Base-by-base conservation (phyloP, 2,888 invertebrate genomes). In the Hemaris fuciformis region DNA sequence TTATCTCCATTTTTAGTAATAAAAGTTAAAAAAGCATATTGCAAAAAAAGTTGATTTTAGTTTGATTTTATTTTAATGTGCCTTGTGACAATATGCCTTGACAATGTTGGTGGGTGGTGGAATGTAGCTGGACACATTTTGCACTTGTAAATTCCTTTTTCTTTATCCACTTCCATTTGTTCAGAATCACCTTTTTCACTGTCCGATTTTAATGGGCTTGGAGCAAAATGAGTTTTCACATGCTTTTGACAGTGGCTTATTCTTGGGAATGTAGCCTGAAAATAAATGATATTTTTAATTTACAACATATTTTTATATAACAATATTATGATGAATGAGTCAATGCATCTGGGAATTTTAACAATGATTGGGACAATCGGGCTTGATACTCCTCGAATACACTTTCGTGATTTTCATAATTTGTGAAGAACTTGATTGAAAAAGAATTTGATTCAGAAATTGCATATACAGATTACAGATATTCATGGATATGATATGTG, bases 61-160 rank as follows among this genome's bases (percentile, higher is more conserved):
- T 74, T 66, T 59, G 46, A 59, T 66, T 72, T 73, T 5, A 76
- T 69, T 74, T 84, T 82, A 67, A 91, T 86, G 75, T 91, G 92
- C 57, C 75, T 81, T 60, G 79, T 71, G 10, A 89, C 73, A 70
- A 92, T 88, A 73, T 92, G 92, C 77, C 88, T 90, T 0, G 88
- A 81, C 1, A 91, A 76, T 38, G 88, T 81, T 5, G 87, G 76
- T 0, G 85, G 73, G 63, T 89, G 81, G n/a, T 79, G 77, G 65
- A 83, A 91, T 20, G 80, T 81, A 34, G 83, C 77, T 0, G 84
- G 71, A 63, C 92, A 92, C 86, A 91, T 88, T 69, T 85, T 88
- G 65, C 91, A 91, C 67, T 84, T 89, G 62, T 76, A 83, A 7
- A 80, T 4, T 18, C 31, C 53, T 18, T 53, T 45, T 46, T 23